Conservation (phyloP, 2,888 invertebrate genomes). For the Dicroscelio sp. region DNA sequence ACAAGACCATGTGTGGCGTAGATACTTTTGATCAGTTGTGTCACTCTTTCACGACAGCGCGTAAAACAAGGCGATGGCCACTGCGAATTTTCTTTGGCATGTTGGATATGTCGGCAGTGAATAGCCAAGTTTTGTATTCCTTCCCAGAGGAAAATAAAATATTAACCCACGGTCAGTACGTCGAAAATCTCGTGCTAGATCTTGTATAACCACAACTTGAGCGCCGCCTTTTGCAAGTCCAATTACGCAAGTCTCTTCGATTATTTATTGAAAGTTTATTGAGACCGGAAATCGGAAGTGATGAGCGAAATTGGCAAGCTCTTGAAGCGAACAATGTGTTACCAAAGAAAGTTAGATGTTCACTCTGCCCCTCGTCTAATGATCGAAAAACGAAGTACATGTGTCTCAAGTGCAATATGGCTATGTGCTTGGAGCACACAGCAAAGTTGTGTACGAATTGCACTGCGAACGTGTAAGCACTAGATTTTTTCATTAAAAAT, state of each 20-base stretch:
- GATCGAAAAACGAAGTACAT: conserved; percentile 21
- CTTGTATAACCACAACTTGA: conserved; percentile 19
- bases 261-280: conserved; percentile 21
- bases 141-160: conserved; percentile 2
- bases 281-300: not conserved
- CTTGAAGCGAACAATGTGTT: not conserved
- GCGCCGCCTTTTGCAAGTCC: not conserved
- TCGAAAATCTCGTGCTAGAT: conserved; percentile 9
- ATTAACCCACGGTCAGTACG: not conserved
- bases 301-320: conserved; percentile 6
- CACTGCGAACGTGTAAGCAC: not conserved
- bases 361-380: not conserved
- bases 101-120: conserved; percentile 83
- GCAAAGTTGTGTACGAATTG: conserved; percentile 17
- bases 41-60: conserved; percentile 72
- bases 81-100: conserved; percentile 83
- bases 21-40: conserved; percentile 85
- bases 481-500: too few species aligned
- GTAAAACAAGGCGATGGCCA: conserved; percentile 82
- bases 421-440: conserved; percentile 32
- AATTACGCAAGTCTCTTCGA: not conserved
- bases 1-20: conserved; percentile 84
- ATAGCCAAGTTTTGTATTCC: conserved; percentile 75
- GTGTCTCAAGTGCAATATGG: conserved; percentile 1
- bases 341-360: conserved; percentile 20